Percentiles rank a stretch among this genome's conserved stretches.
phyloP scores from a whole-genome alignment of 2,797 vertebrate genomes.

The Rhabdomys pumilio region DNA sequence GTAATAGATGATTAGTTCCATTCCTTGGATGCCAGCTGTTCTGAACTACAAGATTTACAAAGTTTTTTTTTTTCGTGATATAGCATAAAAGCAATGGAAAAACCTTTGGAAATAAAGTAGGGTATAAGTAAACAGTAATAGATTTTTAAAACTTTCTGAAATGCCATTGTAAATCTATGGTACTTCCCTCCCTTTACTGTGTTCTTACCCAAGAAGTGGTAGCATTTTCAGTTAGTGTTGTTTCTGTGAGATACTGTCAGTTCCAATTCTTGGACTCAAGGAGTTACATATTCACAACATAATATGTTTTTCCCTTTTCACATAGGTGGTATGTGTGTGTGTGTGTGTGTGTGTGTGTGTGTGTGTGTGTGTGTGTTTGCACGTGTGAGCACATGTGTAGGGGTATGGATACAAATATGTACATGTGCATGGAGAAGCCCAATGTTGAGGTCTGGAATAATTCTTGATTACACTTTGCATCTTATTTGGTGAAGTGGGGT shows the following conservation, averaged over 20 bases:
- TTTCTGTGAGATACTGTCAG: constrained; percentile 57
- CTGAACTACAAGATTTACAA: constrained; percentile 41
- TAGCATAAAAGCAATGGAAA: not conserved
- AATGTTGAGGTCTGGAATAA: not conserved
- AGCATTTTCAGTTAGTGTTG: constrained; percentile 62
- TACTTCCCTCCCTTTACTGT: constrained; percentile 72
- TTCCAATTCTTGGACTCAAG: constrained; percentile 56
- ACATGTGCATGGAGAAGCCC: not conserved
- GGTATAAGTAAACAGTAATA: constrained; percentile 52
- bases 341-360: too few species aligned
- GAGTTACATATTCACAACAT: constrained; percentile 15
- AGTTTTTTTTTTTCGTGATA: not conserved
- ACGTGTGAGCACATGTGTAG: not conserved
- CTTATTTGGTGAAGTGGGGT: not conserved
- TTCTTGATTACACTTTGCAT: not conserved
- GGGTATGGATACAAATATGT: not conserved
- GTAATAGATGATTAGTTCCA: constrained; percentile 31
- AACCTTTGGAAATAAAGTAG: constrained; percentile 43
- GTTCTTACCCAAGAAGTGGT: constrained; percentile 72
- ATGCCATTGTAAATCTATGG: not conserved
- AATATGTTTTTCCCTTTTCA: not conserved
- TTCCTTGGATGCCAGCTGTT: constrained; percentile 7
- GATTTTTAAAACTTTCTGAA: constrained; percentile 41
- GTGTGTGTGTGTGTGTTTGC: not conserved
- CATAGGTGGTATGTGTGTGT: not conserved